Conservation (phyloP, 2,113 vertebrate species). For the Dromiciops gliroides region DNA sequence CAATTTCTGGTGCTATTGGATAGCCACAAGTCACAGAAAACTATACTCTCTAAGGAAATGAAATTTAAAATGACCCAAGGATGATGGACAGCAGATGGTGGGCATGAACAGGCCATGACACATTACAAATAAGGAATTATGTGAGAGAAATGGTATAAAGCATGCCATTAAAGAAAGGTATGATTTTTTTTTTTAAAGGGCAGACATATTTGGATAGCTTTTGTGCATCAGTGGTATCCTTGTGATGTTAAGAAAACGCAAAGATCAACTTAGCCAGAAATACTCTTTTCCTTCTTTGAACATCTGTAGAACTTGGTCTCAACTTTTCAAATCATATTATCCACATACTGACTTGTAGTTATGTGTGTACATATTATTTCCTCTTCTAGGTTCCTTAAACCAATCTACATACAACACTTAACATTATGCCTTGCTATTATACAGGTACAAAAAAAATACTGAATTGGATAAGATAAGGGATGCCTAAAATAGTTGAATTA, state of each 20-base stretch:
- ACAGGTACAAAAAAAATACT: not conserved
- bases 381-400: not conserved
- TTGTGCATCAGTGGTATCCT: not conserved
- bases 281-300: not conserved
- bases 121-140: not conserved
- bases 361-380: not conserved
- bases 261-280: not conserved
- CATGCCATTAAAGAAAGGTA: not conserved
- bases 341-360: not conserved
- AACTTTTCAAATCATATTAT: not conserved
- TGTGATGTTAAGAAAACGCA: not conserved
- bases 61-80: not conserved
- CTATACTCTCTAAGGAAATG: not conserved
- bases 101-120: not conserved
- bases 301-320: not conserved
- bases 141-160: not conserved
- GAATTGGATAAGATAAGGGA: not conserved
- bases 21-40: not conserved
- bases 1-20: not conserved
- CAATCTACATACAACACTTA: not conserved
- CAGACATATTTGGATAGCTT: not conserved
- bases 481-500: not conserved
- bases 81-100: not conserved
- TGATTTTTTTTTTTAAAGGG: no score
- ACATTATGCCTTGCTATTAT: not conserved